These are phyloP conservation scores for Neopelma chrysocephalum DNA, from an alignment of 2,797 vertebrate species.

Conservation along the genomic window DNA sequence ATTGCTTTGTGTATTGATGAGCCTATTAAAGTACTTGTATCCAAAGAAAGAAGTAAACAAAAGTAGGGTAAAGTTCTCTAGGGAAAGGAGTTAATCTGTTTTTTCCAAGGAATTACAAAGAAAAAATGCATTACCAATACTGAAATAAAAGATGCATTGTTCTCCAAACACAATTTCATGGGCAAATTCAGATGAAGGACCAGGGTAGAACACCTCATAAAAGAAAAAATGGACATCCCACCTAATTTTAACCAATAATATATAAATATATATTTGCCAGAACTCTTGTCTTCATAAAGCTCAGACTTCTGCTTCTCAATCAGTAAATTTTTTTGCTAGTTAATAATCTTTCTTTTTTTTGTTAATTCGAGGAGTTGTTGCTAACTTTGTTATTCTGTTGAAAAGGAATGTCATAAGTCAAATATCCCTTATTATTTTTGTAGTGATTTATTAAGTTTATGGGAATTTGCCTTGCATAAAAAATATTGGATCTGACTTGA, in stretches of 20 bases:
- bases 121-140: fast-evolving
- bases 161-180: not conserved
- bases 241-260: not conserved
- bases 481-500: not conserved
- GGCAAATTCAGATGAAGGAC: not conserved
- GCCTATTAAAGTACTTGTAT: not conserved
- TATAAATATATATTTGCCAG: not conserved
- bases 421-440: not conserved
- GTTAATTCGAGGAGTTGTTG: not conserved
- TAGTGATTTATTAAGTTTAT: not conserved
- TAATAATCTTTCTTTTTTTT: not conserved
- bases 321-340: not conserved
- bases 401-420: not conserved
- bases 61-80: not conserved
- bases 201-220: not conserved
- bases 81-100: not conserved
- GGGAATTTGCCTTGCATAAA: not conserved
- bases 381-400: not conserved
- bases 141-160: not conserved
- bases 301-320: not conserved
- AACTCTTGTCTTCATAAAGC: not conserved
- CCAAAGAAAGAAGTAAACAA: not conserved
- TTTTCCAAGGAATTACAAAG: not conserved
- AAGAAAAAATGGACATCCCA: not conserved
- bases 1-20: not conserved